Evolutionary conservation across 2,888 invertebrate species (phyloP).

Genomic region (Alviniconcha strummeri): DNA sequence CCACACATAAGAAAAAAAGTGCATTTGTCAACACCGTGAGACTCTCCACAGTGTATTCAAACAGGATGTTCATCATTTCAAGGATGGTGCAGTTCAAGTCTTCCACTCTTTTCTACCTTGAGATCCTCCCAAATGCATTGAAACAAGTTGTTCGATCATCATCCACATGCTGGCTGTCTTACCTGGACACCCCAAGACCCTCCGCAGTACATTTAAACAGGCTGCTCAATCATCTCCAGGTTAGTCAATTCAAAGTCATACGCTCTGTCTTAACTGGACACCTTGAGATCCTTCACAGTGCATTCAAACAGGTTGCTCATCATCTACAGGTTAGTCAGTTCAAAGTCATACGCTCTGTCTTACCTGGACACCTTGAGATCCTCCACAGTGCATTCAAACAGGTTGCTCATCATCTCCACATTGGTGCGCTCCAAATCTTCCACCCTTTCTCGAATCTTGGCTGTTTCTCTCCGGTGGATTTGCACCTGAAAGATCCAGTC

Average conservation of each 20-base stretch:
- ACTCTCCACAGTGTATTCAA: too few relatives aligned
- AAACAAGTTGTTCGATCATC: too few relatives aligned
- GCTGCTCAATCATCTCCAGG: slow-evolving; percentile 68
- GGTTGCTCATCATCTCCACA: slow-evolving; percentile 68
- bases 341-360: slow-evolving; percentile 48
- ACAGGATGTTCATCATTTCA: too few relatives aligned
- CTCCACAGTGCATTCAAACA: slow-evolving; percentile 72
- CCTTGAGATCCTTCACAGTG: slow-evolving; percentile 70
- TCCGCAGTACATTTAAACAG: slow-evolving; percentile 72
- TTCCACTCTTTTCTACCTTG: too few relatives aligned
- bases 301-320: slow-evolving; percentile 72
- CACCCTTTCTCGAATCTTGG: slow-evolving; percentile 47
- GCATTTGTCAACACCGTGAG: too few relatives aligned
- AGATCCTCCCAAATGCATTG: too few relatives aligned
- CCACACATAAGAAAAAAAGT: too few relatives aligned
- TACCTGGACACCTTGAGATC: slow-evolving; percentile 72
- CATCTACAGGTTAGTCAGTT: slow-evolving; percentile 65
- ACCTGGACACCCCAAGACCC: slow-evolving; percentile 71
- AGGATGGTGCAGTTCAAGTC: too few relatives aligned
- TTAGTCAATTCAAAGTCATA: slow-evolving; percentile 62
- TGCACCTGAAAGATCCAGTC: slow-evolving; percentile 54
- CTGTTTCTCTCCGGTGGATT: slow-evolving; percentile 53
- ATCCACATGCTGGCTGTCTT: background rate
- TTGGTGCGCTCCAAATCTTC: slow-evolving; percentile 69
- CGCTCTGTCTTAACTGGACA: slow-evolving; percentile 62